Evolutionary conservation across 2,797 vertebrate genomes (phyloP).

Genomic region (Eulemur mongoz): DNA sequence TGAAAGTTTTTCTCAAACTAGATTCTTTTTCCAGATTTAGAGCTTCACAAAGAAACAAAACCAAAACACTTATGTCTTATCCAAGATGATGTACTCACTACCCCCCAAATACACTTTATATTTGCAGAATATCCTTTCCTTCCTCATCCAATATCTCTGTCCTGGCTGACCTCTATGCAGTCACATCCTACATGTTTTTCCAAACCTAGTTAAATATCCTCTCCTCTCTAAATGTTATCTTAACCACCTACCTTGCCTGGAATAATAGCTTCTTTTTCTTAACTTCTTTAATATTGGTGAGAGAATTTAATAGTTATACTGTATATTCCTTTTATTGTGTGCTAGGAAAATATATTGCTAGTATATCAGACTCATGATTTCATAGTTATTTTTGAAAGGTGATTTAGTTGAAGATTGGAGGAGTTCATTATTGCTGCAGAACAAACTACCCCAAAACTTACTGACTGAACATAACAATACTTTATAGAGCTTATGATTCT

Average conservation of each 20-base stretch:
- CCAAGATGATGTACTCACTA: not conserved
- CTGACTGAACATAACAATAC: not conserved
- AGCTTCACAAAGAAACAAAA: slow-evolving; percentile 31
- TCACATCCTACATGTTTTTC: not conserved
- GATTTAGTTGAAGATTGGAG: not conserved
- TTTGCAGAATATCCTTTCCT: not conserved
- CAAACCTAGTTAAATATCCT: not conserved
- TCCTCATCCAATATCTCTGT: not conserved
- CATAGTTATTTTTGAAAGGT: not conserved
- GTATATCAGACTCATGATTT: not conserved
- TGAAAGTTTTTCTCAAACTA: slow-evolving; percentile 7
- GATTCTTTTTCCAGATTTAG: slow-evolving; percentile 7
- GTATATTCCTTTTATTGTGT: not conserved
- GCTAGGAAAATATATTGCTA: not conserved
- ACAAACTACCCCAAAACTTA: not conserved
- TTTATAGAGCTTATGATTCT: not conserved
- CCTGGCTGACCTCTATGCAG: not conserved
- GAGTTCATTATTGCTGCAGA: not conserved
- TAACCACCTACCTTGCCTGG: not conserved
- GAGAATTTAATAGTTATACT: not conserved
- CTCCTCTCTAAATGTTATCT: not conserved
- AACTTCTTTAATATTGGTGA: not conserved
- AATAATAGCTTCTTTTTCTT: not conserved
- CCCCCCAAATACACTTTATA: not conserved
- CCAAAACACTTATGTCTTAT: not conserved